Percentiles rank a stretch among this genome's conserved stretches.
Evolutionary conservation across 2,113 vertebrate genomes (phyloP).

Genomic region (Haemorhous mexicanus): DNA sequence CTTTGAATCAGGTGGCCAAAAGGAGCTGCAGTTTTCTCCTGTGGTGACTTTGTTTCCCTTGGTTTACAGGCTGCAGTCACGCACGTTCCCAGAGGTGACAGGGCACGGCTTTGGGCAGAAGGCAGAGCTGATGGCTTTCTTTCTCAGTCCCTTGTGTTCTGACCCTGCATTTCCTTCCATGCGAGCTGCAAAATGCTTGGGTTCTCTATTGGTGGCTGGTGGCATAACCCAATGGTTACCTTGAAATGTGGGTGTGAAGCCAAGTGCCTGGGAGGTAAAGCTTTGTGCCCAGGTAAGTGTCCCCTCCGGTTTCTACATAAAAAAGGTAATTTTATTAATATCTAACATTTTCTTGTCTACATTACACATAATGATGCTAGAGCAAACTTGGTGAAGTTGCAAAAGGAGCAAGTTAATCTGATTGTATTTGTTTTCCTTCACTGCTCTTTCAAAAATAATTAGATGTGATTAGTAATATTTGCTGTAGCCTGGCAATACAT

Average conservation of each 20-base stretch:
- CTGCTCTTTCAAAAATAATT: constrained; percentile 2
- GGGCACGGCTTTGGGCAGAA: neutral
- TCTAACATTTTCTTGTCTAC: neutral
- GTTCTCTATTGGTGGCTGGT: neutral
- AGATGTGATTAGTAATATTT: constrained; percentile 9
- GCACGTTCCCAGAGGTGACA: accelerated
- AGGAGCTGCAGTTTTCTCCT: neutral
- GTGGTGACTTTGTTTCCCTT: neutral
- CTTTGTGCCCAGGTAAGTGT: neutral
- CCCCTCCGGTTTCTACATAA: neutral
- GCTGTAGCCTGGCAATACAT: neutral
- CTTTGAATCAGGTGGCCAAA: neutral
- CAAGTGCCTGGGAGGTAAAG: neutral
- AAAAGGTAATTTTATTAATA: neutral
- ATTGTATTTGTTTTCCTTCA: neutral
- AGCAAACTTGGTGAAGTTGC: neutral
- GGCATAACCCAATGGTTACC: neutral
- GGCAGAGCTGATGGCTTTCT: neutral
- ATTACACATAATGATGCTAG: neutral
- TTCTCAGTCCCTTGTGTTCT: neutral
- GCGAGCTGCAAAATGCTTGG: neutral
- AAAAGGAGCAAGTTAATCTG: constrained; percentile 7
- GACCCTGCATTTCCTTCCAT: neutral
- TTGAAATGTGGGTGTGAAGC: neutral
- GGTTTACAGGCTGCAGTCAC: neutral